Base-by-base conservation (phyloP, 2,888 invertebrate species). In the Pyrocoelia pectoralis region DNA sequence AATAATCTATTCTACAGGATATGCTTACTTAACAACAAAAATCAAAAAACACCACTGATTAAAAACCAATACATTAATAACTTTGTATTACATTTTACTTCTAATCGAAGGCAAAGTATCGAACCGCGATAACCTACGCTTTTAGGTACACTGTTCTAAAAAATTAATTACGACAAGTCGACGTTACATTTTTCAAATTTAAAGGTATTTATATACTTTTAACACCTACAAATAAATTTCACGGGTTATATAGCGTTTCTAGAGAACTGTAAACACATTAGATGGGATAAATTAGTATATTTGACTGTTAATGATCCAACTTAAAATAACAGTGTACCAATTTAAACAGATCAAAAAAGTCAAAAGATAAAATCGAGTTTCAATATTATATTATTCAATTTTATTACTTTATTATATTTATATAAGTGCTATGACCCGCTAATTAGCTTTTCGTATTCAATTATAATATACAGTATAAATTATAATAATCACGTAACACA, bases 381-480 rank as follows among this genome's bases (percentile, higher is more conserved):
- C 61, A 56, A 65, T 65, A 57, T 24, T 24, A 3, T 52, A 65
- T 57, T 58, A 54, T 61, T 65, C 61, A 61, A 61, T 56, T 59
- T 64, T 59, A 60, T 59, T 64, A 59, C 46, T n/a, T 64, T 59
- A 55, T 59, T 63, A 63, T n/a, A n/a, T n/a, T n/a, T 59, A 57
- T 64, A 64, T 65, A 61, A 54, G 58, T 61, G 58, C 65, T 61
- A 58, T 65, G 65, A 61, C 65, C 65, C 56, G 55, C 48, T 65
- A 65, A 58, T 58, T 61, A 56, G 65, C 56, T 54, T 46, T 50
- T 63, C 53, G 9, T 24, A 53, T 8, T 2, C 40, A 8, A n/a
- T n/a, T n/a, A n/a, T n/a, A n/a, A n/a, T n/a, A n/a, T n/a, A n/a
- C n/a, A n/a, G n/a, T n/a, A n/a, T n/a, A n/a, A n/a, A n/a, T n/a